Evolutionary conservation across 2,113 vertebrate species (phyloP), one percentile per base, ranked within the genome.

Genomic region (Theristicus caerulescens): DNA sequence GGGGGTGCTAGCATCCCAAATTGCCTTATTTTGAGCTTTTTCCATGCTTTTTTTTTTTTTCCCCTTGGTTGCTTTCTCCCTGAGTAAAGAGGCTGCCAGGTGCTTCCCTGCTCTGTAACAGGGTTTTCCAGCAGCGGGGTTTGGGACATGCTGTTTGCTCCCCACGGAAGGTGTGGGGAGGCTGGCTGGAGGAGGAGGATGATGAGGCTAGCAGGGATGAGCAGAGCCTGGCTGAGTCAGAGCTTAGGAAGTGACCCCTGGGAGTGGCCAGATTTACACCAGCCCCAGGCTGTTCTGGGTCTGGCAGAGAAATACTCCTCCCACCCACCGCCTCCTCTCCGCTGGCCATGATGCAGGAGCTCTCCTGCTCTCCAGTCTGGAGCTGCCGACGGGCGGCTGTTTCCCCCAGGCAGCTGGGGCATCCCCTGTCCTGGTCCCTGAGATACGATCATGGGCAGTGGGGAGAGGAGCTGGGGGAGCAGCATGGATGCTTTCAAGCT

Each of bases 161-260:
- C 25, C 58, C 1, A 0, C 0, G 1, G 34, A 38, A 27, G 51
- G 49, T 10, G 4, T 1, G 5, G n/a, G 31, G 44, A 26, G 8
- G 16, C 59, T 62, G 32, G 16, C 13, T 0, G 1, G 42, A 46
- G 47, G 31, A 82, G 1, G 42, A 46, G 47, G 31, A 82, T 34
- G 66, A 81, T 18, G 89, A 29, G 5, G 31, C 7, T 46, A 16
- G 10, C 7, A 9, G 57, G n/a, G n/a, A 40, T 27, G 54, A 88
- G 83, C 87, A 54, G 46, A 70, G 40, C 55, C 46, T 6, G 7
- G 49, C 57, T 78, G 76, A 82, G 61, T 58, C 71, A 55, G 52
- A 91, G 47, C 58, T 17, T 44, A 6, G 11, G 10, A 29, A 26
- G 10, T 34, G 64, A 82, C 78, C 88, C 55, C 16, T 40, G 64